phyloP scores from a whole-genome alignment of 2,888 invertebrate genomes.

The Noctua fimbriata region DNA sequence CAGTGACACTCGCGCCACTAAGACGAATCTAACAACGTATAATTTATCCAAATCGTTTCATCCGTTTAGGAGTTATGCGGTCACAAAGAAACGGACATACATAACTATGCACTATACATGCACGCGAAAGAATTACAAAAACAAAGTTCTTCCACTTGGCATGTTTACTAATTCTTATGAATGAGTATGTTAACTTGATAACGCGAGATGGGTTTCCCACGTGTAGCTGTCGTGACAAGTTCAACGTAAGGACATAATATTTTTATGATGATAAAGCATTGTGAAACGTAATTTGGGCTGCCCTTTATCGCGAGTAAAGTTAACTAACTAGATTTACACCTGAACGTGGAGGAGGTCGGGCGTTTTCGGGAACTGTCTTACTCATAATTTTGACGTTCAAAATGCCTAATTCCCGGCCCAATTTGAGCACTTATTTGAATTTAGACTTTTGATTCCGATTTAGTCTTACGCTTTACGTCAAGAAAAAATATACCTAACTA shows the following conservation, averaged over 20 bases:
- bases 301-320: constrained; percentile 2
- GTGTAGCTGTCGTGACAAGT: constrained; percentile 25
- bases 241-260: constrained; percentile 16
- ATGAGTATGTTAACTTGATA: constrained; percentile 29
- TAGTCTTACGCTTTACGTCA: background rate
- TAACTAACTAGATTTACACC: constrained; percentile 19
- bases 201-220: background rate
- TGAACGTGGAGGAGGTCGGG: background rate
- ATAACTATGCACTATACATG: too few species aligned
- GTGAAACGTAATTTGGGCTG: constrained; percentile 26
- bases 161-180: constrained; percentile 30
- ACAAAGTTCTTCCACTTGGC: constrained; percentile 1
- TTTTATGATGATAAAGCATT: constrained; percentile 49
- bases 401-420: background rate
- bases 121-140: constrained; percentile 6
- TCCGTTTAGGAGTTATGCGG: too few species aligned
- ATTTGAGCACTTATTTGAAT: background rate
- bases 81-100: background rate
- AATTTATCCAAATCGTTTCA: background rate
- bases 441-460: background rate
- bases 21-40: background rate
- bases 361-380: background rate
- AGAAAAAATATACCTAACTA: background rate
- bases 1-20: background rate
- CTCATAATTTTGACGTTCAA: background rate